Conservation (phyloP, 2,797 vertebrate genomes). For the Xyrichtys novacula region DNA sequence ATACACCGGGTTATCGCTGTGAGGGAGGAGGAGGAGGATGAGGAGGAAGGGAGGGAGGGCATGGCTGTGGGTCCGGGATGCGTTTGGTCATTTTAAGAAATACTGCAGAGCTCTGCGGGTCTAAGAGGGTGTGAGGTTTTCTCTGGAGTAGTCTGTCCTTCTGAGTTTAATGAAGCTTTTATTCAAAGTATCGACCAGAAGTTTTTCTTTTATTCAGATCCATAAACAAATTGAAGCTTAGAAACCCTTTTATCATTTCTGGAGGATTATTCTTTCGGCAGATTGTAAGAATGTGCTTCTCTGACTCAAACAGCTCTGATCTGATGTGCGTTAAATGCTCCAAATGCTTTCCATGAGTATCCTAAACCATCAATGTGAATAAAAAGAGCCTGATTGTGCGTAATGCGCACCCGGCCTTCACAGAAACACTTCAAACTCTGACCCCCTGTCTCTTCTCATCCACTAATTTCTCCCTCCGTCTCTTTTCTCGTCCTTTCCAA, state of each 20-base stretch:
- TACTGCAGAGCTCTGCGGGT: not conserved
- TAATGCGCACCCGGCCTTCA: too few relatives aligned
- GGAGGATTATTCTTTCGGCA: not conserved
- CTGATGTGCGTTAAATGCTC: too few relatives aligned
- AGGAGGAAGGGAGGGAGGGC: not conserved
- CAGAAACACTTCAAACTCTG: not conserved
- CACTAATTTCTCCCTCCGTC: constrained; percentile 1
- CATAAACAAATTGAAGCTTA: not conserved
- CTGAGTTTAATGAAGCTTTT: not conserved
- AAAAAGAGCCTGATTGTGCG: too few relatives aligned
- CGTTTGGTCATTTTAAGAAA: not conserved
- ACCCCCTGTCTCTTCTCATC: not conserved
- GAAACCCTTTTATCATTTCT: not conserved
- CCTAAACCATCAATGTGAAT: not conserved
- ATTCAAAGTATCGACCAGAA: constrained; percentile 1
- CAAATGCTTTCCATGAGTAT: too few relatives aligned
- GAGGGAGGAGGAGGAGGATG: constrained; percentile 1
- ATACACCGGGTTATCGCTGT: constrained; percentile 49
- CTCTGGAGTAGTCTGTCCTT: not conserved
- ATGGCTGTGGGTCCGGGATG: not conserved
- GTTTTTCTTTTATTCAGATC: not conserved
- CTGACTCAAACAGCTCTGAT: too few relatives aligned
- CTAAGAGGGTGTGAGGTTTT: not conserved
- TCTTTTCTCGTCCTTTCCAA: constrained; percentile 21
- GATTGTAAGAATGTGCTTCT: not conserved